phyloP scores from a whole-genome alignment of 2,797 vertebrate genomes.

The Carapus acus region DNA sequence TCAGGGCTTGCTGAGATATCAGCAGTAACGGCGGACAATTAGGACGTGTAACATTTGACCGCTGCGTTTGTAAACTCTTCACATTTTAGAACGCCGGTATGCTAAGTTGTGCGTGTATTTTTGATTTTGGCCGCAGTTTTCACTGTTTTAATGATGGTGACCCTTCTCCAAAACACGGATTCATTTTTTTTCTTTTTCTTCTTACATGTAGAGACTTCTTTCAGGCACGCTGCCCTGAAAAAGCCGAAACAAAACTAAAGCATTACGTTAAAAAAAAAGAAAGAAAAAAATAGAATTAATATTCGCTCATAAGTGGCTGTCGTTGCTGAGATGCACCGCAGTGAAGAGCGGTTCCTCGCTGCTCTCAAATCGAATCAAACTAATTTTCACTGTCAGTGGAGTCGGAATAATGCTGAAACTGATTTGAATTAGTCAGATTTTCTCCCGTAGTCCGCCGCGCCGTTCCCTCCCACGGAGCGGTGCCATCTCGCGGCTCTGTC shows the following conservation, averaged over 20 bases:
- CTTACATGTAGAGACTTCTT: too few relatives aligned
- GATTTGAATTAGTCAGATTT: neutral
- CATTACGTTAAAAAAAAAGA: too few relatives aligned
- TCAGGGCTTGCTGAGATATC: neutral
- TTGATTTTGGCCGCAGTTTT: too few relatives aligned
- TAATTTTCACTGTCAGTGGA: rapidly evolving
- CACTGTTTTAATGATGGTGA: too few relatives aligned
- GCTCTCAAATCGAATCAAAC: rapidly evolving
- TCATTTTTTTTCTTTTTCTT: too few relatives aligned
- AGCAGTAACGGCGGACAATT: neutral
- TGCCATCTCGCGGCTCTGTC: conserved; percentile 8
- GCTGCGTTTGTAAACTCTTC: too few relatives aligned
- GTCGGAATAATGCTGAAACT: rapidly evolving
- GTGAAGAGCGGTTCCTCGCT: rapidly evolving
- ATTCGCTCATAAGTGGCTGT: rapidly evolving
- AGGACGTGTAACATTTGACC: neutral
- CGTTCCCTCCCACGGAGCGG: neutral
- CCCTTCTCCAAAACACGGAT: too few relatives aligned
- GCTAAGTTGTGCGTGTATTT: neutral
- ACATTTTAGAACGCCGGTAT: rapidly evolving
- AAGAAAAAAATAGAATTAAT: neutral
- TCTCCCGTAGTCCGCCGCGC: neutral
- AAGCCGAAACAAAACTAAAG: too few relatives aligned
- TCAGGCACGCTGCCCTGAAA: too few relatives aligned
- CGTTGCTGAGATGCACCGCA: neutral